Evolutionary conservation across 2,113 vertebrate species (phyloP).

Genomic region (Anhinga anhinga): DNA sequence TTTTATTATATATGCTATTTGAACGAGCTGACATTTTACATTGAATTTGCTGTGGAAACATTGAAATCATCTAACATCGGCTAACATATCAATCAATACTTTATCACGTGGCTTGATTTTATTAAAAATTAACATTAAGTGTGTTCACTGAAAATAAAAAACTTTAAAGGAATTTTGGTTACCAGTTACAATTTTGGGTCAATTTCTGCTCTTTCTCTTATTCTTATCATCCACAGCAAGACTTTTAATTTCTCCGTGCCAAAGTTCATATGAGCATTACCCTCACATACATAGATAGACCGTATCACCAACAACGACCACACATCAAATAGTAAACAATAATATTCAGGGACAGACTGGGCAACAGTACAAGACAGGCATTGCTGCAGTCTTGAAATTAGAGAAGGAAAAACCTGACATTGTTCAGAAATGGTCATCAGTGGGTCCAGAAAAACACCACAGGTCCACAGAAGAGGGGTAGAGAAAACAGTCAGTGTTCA

Average conservation of each 20-base stretch:
- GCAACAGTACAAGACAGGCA: background rate
- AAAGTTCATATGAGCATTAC: background rate
- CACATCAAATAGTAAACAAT: background rate
- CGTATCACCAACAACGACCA: background rate
- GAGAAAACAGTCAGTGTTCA: background rate
- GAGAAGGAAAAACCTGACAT: background rate
- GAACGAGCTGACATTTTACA: background rate
- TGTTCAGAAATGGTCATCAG: background rate
- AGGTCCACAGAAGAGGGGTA: background rate
- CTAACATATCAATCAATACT: background rate
- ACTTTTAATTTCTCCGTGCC: background rate
- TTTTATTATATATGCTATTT: background rate
- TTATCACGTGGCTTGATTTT: background rate
- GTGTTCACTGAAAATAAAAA: background rate
- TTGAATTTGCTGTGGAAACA: background rate
- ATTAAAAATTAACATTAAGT: background rate
- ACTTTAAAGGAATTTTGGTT: background rate
- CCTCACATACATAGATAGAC: background rate
- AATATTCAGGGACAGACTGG: background rate
- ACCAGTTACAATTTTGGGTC: background rate
- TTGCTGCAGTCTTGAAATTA: background rate
- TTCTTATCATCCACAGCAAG: background rate
- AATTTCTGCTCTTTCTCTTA: background rate
- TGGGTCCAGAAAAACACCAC: fast-evolving
- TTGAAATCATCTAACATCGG: background rate